Evolutionary conservation across 1,140 invertebrate genomes (phyloP), one percentile per base, ranked within the genome.

Genomic region (Orius laevigatus): DNA sequence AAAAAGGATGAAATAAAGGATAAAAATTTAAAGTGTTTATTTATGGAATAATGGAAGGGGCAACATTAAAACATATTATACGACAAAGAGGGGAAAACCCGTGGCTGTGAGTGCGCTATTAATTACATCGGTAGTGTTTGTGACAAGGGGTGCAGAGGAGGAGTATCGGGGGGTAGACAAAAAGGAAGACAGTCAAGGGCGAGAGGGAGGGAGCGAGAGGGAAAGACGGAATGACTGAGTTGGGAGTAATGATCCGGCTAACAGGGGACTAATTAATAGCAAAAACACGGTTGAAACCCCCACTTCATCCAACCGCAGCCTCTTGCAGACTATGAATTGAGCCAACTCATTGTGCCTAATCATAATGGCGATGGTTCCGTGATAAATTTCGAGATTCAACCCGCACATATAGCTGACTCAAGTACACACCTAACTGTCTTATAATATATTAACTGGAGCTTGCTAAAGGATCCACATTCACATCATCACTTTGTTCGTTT

Each of bases 61-160:
- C 25, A 18, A 48, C 46, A 48, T 39, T 39, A 39, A 39, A 48
- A 38, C n/a, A 48, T 48, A 48, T 48, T 39, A 48, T 39, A 39
- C 35, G 18, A 25, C 16, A 36, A 18, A 18, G 35, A 39, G 46
- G n/a, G 16, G 6, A 11, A n/a, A 11, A 25, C 15, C 12, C 36
- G 15, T 39, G 36, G 36, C n/a, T 12, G 3, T 39, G 36, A 39
- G 36, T 39, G 36, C 10, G 46, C 46, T 48, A 48, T 48, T 48
- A 48, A 48, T 48, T 38, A 48, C 46, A 48, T 48, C 39, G 46
- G 46, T 16, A 10, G 46, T 48, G 46, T 48, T 38, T 38, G 46
- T 48, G 46, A 48, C 46, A 48, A 34, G 46, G 36, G 46, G 34
- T 12, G 25, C 3, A 25, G 8, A 25, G 25, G 25, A 3, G 25